Conservation (phyloP, 2,113 vertebrate genomes). For the Fulica atra region DNA sequence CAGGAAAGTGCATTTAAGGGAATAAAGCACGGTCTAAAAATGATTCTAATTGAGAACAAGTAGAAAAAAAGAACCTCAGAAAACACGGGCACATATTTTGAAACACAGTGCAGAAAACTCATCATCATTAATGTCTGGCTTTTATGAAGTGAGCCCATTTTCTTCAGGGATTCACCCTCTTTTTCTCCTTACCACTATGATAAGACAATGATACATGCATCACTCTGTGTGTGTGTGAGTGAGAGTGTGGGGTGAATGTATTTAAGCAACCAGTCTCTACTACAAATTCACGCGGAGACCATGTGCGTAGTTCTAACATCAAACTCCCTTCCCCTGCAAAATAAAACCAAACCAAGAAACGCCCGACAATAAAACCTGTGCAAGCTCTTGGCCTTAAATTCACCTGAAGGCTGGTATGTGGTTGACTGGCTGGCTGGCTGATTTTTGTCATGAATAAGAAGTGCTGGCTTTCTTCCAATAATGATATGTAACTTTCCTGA, state of each 20-base stretch:
- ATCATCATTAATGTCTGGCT: background rate
- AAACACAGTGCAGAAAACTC: background rate
- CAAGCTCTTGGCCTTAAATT: background rate
- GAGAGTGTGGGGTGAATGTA: background rate
- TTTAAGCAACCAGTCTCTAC: background rate
- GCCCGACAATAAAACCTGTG: background rate
- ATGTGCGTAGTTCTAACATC: background rate
- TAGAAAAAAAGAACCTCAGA: background rate
- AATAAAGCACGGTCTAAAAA: background rate
- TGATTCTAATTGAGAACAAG: background rate
- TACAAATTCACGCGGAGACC: background rate
- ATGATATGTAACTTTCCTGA: background rate
- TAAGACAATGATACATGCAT: background rate
- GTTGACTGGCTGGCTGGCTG: background rate
- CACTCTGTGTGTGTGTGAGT: background rate
- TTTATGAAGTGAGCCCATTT: background rate
- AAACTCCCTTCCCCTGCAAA: background rate
- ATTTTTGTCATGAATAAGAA: slow-evolving; percentile 32
- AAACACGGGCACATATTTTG: background rate
- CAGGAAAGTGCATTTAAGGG: background rate
- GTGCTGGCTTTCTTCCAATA: background rate
- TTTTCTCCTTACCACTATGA: background rate
- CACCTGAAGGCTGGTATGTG: background rate
- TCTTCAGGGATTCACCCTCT: background rate
- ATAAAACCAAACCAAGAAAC: background rate